Base-by-base conservation (phyloP, 2,797 vertebrate genomes). In the Gobio occitaniae region DNA sequence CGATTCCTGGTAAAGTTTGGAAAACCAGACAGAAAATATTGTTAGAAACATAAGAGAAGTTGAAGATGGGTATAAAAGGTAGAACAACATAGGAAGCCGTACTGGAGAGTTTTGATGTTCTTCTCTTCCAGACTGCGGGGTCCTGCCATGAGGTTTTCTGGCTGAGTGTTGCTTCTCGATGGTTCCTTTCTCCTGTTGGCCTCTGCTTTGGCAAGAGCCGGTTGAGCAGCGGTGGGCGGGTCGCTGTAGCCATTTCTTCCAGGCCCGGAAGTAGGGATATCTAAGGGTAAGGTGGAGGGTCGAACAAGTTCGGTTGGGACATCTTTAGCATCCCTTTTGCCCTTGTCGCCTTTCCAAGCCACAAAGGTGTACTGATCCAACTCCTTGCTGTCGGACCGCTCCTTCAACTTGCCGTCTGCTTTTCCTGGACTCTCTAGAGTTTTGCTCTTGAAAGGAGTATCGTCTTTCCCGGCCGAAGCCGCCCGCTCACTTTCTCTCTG, bases 401-500 rank as follows among this genome's bases (percentile, higher is more conserved):
- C 94, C 65, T 93, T 93, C 0, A 90, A 87, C 90, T 84, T 89
- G 63, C 50, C 50, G 3, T 87, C 87, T 0, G 66, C 36, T 84
- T 61, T 79, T 52, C 56, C 59, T 1, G 81, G 78, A 77, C 66
- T n/a, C 66, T 94, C 94, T 25, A 89, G 92, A 87, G 59, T 88
- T 90, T 91, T 93, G 90, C 87, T 90, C 86, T 91, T 94, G 0
- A 87, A 68, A 17, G 89, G 44, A 0, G 86, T 47, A 19, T 94
- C 90, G 6, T 94, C 94, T 88, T 89, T 93, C 86, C 48, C 59
- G 63, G 3, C n/a, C 3, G 92, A 93, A 36, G 94, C 93, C 0
- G 93, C 97, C 54, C 95, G 96, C 76, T 96, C 95, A 1, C 95
- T 96, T 92, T 98, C 97, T 65, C 98, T 91, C 89, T 97, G 95